Evolutionary conservation across 2,797 vertebrate genomes (phyloP).

Genomic region (Peromyscus attwateri): DNA sequence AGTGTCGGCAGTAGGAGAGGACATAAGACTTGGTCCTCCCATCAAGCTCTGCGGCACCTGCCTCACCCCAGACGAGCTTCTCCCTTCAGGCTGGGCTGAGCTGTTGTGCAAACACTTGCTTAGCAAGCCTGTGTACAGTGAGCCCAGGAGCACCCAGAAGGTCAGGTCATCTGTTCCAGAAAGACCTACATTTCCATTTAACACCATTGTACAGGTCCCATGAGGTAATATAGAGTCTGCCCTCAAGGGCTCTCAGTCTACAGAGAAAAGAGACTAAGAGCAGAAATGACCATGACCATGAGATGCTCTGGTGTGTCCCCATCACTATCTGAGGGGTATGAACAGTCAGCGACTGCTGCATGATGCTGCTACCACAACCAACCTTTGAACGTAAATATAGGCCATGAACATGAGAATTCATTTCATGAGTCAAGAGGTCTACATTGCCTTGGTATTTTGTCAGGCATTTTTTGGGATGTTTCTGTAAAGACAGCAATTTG

Average conservation of each 20-base stretch:
- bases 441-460: neutral
- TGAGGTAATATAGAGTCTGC: too few relatives aligned
- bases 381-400: neutral
- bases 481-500: fast-evolving
- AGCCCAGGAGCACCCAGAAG: neutral
- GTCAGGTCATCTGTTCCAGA: fast-evolving
- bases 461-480: neutral
- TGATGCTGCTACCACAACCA: neutral
- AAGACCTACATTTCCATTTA: fast-evolving
- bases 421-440: fast-evolving
- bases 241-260: fast-evolving
- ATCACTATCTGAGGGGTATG: fast-evolving
- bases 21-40: fast-evolving
- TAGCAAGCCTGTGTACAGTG: fast-evolving
- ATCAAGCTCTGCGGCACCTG: fast-evolving
- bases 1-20: fast-evolving
- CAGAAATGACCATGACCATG: fast-evolving
- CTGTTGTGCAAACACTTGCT: neutral
- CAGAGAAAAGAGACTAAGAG: neutral
- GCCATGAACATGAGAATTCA: fast-evolving
- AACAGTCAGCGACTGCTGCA: fast-evolving
- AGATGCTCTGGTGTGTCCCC: fast-evolving
- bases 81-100: fast-evolving
- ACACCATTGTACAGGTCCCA: neutral
- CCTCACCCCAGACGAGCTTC: fast-evolving